Percentiles rank a stretch among this genome's conserved stretches.
These are phyloP conservation scores for Chymomyza amoena DNA, from an alignment of 2,888 invertebrate genomes.

Conservation along the genomic window DNA sequence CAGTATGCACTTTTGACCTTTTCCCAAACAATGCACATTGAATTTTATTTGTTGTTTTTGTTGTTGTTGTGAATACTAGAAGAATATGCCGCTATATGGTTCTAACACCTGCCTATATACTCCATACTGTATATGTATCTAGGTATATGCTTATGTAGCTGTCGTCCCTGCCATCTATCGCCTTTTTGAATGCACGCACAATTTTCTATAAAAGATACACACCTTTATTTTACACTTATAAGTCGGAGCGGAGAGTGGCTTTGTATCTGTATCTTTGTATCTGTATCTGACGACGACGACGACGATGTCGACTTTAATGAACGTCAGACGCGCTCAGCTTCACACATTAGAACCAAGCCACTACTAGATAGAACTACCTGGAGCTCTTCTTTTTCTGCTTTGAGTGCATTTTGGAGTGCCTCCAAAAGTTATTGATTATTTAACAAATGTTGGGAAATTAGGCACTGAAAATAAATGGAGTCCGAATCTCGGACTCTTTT, in stretches of 20 bases:
- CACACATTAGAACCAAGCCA: not conserved
- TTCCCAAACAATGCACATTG: conserved; percentile 50
- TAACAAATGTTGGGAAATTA: conserved; percentile 65
- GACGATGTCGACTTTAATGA: conserved; percentile 46
- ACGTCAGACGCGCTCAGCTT: conserved; percentile 40
- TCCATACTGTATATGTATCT: no score
- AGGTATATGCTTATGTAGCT: not conserved
- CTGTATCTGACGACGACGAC: no score
- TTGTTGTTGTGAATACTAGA: not conserved
- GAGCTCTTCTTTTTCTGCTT: not conserved
- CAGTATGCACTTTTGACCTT: conserved; percentile 61
- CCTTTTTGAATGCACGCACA: conserved; percentile 51
- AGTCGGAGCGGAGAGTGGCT: conserved; percentile 14
- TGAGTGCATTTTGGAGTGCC: not conserved
- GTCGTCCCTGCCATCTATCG: conserved; percentile 2
- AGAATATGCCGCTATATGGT: conserved; percentile 29
- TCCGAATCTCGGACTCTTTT: conserved; percentile 45
- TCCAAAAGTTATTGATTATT: conserved; percentile 63
- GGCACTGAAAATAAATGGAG: conserved; percentile 56
- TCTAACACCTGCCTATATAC: conserved; percentile 60
- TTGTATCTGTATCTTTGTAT: conserved; percentile 36
- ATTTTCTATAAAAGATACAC: conserved; percentile 61
- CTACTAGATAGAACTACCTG: not conserved
- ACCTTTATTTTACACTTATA: conserved; percentile 65
- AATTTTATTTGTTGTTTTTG: conserved; percentile 23